Base-by-base conservation (phyloP, 2,797 vertebrate genomes). In the Paedocypris micromegethes region DNA sequence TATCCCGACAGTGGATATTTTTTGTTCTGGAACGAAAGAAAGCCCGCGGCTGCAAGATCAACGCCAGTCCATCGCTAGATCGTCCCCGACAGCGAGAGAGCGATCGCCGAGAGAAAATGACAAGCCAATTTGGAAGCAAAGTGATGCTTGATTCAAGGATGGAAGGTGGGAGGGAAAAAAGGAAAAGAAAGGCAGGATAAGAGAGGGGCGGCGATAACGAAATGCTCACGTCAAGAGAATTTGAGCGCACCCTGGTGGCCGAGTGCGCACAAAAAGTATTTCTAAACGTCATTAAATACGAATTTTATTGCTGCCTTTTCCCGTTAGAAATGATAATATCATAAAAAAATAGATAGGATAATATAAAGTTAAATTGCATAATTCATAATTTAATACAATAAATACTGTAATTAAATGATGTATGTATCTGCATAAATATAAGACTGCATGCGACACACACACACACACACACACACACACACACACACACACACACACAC, bases 241-340 rank as follows among this genome's bases (percentile, higher is more conserved):
- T 66, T 82, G 80, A 83, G 89, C 89, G 86, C 87, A 86, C 89
- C 85, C 90, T 91, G 67, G 83, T 87, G 83, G 86, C 76, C 44
- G 66, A 61, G 8, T 43, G 5, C 64, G 56, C 51, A 5, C 53
- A 63, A 51, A 43, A 64, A 23, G 23, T 23, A 23, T 23, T 23
- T 23, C 23, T 23, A 23, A 23, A 23, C 23, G 23, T 23, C 23
- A 23, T 23, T 23, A 23, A 23, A 23, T 23, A 23, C 23, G 23
- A 23, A 23, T 23, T 23, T 23, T 23, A 47, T 8, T 47, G 5
- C n/a, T 42, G 6, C 9, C 39, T 37, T 48, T 58, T 59, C 44
- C 2, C 8, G 3, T 53, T 64, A 7, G 1, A 9, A 61, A 49
- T 41, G 3, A 23, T 23, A 23, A 23, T 23, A 23, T 23, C 23